A percentile compares a stretch with the other conserved stretches of the same genome.
These are phyloP conservation scores for Allobates femoralis DNA, from an alignment of 2,797 vertebrate genomes.

Conservation along the genomic window DNA sequence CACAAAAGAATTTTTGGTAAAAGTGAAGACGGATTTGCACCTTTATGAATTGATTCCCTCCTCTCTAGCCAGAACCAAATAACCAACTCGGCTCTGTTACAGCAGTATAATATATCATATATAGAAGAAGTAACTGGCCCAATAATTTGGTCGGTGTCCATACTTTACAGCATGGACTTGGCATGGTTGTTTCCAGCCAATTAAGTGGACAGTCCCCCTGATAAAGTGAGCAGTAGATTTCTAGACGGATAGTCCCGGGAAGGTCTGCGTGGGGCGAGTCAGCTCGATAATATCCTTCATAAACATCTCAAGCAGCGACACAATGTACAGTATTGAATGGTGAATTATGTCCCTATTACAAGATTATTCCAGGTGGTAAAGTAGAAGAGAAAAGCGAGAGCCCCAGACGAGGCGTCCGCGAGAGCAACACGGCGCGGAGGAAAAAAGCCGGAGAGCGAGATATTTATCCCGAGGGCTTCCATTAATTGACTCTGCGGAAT, in stretches of 20 bases:
- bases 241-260: background rate
- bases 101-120: background rate
- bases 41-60: too few species aligned
- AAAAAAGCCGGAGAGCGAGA: constrained; percentile 40
- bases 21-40: too few species aligned
- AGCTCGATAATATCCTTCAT: constrained; percentile 59
- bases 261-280: background rate
- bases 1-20: too few species aligned
- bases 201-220: background rate
- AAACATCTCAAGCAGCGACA: constrained; percentile 55
- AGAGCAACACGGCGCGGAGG: background rate
- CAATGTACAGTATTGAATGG: constrained; percentile 48
- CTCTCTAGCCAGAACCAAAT: background rate
- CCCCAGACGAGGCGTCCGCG: constrained; percentile 59
- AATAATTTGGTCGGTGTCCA: too few species aligned
- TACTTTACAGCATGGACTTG: background rate
- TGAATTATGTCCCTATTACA: constrained; percentile 67
- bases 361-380: constrained; percentile 36
- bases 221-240: constrained; percentile 11
- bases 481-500: constrained; percentile 56
- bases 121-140: background rate
- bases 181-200: constrained; percentile 1
- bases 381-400: constrained; percentile 48
- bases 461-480: constrained; percentile 66
- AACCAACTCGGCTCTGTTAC: background rate